Evolutionary conservation across 2,797 vertebrate genomes (phyloP), one percentile per base, ranked within the genome.

Genomic region (Alectoris magna): DNA sequence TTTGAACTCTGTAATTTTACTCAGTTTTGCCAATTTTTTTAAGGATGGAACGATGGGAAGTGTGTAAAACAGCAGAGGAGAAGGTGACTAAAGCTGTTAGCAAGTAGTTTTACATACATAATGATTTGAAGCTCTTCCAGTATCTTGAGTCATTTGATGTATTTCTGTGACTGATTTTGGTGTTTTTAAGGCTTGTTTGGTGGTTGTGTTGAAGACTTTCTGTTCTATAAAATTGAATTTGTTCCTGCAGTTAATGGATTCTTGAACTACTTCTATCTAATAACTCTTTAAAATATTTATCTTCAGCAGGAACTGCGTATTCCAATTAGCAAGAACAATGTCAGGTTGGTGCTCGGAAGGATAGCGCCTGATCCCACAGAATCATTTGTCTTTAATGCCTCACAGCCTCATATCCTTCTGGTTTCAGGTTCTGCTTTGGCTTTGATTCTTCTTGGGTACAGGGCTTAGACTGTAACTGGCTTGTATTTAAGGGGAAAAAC

Each of bases 241-340:
- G 18, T 41, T 86, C 56, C 63, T 78, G 59, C 56, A 72, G 73
- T 63, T 94, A 88, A 91, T 87, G 87, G 83, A 73, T 86, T 92
- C 79, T 76, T 85, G 69, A 87, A 83, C 72, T 91, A 39, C 81
- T 91, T 64, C 62, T 38, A 2, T 77, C 41, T 87, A 85, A 46
- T 92, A 92, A 94, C 2, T 2, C 78, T 90, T 75, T 79, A 55
- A 95, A 96, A 84, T 88, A 87, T 69, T 94, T 93, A 14, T 87
- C 87, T 95, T 71, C 68, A 66, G 27, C 76, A 68, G 49, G 53
- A 49, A 39, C 53, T 91, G 74, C 48, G 21, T 84, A 68, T 93
- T 92, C 72, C 63, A 79, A 12, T 92, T 93, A 74, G 87, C 31
- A 59, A 29, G 64, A 79, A 31, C 53, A 53, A 53, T 71, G 64